Evolutionary conservation across 2,888 invertebrate species (phyloP).

Genomic region (Sarcophaga variegata): DNA sequence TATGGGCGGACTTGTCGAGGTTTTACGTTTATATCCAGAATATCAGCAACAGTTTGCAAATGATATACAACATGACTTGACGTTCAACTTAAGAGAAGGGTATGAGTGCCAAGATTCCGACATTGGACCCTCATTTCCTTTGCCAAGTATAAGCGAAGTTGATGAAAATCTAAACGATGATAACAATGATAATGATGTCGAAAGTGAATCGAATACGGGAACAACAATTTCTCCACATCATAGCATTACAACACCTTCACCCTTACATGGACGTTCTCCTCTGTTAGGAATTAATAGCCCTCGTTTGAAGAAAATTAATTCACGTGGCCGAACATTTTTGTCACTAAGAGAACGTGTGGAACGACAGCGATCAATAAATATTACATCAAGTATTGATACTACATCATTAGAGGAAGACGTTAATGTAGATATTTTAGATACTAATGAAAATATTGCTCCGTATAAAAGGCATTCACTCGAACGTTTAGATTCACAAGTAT

Average conservation of each 20-base stretch:
- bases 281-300: conserved; percentile 78
- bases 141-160: conserved; percentile 97
- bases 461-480: conserved; percentile 84
- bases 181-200: conserved; percentile 92
- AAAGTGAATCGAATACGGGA: conserved; percentile 89
- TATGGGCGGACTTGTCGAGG: conserved; percentile 94
- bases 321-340: conserved; percentile 82
- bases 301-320: conserved; percentile 80
- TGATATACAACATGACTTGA: conserved; percentile 97
- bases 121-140: conserved; percentile 83
- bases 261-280: conserved; percentile 76
- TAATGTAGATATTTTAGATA: conserved; percentile 82
- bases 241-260: conserved; percentile 75
- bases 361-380: conserved; percentile 85
- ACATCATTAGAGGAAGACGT: conserved; percentile 85
- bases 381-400: conserved; percentile 81
- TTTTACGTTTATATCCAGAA: conserved; percentile 94
- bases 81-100: conserved; percentile 96
- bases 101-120: conserved; percentile 89
- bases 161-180: conserved; percentile 94
- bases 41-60: conserved; percentile 96
- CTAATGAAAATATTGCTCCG: conserved; percentile 55
- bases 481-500: conserved; percentile 90
- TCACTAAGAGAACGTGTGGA: conserved; percentile 86
- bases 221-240: conserved; percentile 83